A percentile compares a stretch with the other conserved stretches of the same genome.
Conservation (phyloP, 1,140 invertebrate genomes). For the Atta texana region DNA sequence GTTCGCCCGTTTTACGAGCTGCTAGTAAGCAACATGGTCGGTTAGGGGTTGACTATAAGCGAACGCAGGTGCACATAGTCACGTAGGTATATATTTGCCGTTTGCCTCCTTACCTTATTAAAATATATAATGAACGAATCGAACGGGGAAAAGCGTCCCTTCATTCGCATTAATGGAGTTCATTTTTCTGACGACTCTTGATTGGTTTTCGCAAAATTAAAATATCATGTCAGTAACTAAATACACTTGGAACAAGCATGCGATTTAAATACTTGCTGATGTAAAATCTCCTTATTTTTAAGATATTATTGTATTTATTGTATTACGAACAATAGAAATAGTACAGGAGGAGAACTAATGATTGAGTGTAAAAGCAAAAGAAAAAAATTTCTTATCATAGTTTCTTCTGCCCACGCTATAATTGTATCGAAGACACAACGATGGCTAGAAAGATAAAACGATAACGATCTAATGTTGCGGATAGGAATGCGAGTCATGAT, state of each 20-base stretch:
- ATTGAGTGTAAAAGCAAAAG: neutral
- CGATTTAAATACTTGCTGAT: neutral
- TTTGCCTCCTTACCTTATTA: conserved; percentile 65
- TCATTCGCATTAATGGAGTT: neutral
- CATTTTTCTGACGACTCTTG: neutral
- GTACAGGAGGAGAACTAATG: neutral
- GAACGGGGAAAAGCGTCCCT: neutral
- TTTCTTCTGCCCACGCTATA: conserved; percentile 6
- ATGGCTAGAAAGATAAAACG: conserved; percentile 32
- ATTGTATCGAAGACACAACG: conserved; percentile 21
- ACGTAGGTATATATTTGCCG: conserved; percentile 61
- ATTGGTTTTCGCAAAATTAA: neutral
- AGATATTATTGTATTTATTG: neutral
- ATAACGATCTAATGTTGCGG: conserved; percentile 38
- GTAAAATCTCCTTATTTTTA: neutral
- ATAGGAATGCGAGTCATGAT: conserved; percentile 46
- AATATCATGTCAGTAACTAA: neutral
- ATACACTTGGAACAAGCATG: conserved; percentile 2
- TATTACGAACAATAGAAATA: conserved; percentile 1
- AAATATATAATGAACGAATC: conserved; percentile 56
- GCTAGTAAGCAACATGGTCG: conserved; percentile 69
- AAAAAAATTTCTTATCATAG: conserved; percentile 1
- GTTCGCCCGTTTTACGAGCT: conserved; percentile 76
- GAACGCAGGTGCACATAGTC: conserved; percentile 67
- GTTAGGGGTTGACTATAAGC: conserved; percentile 60